Evolutionary conservation across 2,797 vertebrate species (phyloP).

Genomic region (Gymnodraco acuticeps): DNA sequence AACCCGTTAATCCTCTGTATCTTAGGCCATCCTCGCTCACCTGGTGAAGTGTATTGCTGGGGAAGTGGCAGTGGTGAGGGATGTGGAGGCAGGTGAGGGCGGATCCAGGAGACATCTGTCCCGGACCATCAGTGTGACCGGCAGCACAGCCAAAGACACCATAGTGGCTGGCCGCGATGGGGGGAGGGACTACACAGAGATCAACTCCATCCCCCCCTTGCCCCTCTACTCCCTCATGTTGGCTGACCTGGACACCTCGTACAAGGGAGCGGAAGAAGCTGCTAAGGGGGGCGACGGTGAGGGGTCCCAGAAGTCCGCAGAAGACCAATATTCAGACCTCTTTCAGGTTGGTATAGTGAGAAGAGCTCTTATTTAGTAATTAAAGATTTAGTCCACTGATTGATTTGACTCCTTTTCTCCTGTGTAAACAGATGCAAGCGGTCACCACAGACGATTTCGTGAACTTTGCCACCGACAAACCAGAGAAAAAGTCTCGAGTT

Average conservation of each 20-base stretch:
- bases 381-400: not conserved
- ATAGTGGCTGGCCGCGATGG: conserved; percentile 95
- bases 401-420: not conserved
- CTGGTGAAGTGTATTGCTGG: conserved; percentile 98
- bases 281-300: conserved; percentile 85
- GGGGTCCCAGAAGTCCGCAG: conserved; percentile 80
- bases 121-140: conserved; percentile 97
- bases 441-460: conserved; percentile 95
- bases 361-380: not conserved
- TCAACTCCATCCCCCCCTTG: conserved; percentile 97
- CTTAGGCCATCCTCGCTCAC: conserved; percentile 93
- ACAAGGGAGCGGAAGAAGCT: conserved; percentile 89
- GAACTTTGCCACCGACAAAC: conserved; percentile 94
- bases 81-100: conserved; percentile 92
- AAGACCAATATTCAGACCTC: conserved; percentile 94
- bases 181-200: conserved; percentile 96
- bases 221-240: conserved; percentile 93
- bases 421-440: conserved; percentile 78
- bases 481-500: conserved; percentile 93
- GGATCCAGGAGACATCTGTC: conserved; percentile 94
- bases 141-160: conserved; percentile 97
- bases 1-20: not conserved
- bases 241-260: conserved; percentile 94
- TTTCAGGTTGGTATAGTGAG: conserved; percentile 85
- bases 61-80: conserved; percentile 96